Conservation (phyloP, 2,113 vertebrate species). For the Mastomys coucha region DNA sequence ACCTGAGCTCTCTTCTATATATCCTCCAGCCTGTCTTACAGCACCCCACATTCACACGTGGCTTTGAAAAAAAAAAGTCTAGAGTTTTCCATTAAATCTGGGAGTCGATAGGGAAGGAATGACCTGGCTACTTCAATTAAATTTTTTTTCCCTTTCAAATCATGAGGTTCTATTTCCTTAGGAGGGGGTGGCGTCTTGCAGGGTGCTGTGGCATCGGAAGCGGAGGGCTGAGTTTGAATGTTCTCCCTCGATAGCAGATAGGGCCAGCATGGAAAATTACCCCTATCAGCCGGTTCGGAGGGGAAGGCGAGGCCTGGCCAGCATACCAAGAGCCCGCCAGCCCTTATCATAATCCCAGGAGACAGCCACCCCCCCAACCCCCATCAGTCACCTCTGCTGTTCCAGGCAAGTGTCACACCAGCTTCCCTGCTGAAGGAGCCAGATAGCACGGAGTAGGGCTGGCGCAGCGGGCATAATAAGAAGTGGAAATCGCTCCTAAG, state of each 20-base stretch:
- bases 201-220: conserved; percentile 39
- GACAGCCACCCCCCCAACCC: conserved; percentile 24
- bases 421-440: conserved; percentile 75
- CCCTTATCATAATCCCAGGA: conserved; percentile 84
- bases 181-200: conserved; percentile 66
- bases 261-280: conserved; percentile 83
- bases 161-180: conserved; percentile 76
- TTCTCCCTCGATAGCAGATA: conserved; percentile 84
- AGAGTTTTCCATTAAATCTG: conserved; percentile 76
- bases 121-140: conserved; percentile 81
- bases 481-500: conserved; percentile 84
- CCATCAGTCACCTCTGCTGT: conserved; percentile 77
- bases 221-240: conserved; percentile 75
- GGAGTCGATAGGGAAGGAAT: conserved; percentile 59
- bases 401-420: conserved; percentile 71
- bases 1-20: background rate
- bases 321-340: conserved; percentile 76
- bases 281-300: conserved; percentile 65
- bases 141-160: conserved; percentile 78
- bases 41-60: background rate
- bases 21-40: background rate
- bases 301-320: conserved; percentile 64
- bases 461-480: conserved; percentile 78
- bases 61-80: conserved; percentile 32
- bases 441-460: conserved; percentile 76